Evolutionary conservation across 92 coral and sea anemone genomes (phyloP).

Genomic region (Pocillopora grandis): DNA sequence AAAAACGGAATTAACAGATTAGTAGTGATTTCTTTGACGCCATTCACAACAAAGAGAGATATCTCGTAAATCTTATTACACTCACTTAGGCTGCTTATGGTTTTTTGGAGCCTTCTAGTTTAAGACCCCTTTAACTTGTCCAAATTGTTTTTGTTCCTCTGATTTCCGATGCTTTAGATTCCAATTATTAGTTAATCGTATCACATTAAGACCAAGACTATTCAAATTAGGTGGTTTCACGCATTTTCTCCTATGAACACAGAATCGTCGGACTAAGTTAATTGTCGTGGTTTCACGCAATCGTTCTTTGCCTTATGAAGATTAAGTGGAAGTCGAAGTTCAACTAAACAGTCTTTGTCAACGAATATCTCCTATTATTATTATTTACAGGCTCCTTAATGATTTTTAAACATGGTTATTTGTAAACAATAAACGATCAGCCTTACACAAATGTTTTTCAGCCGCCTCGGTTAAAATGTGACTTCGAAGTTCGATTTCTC

Average conservation of each 20-base stretch:
- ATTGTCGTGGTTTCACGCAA: not conserved
- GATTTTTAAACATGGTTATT: slow-evolving; percentile 67
- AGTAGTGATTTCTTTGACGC: slow-evolving; percentile 21
- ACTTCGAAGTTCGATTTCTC: not conserved
- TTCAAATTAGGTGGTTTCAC: slow-evolving; percentile 7
- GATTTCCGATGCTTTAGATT: slow-evolving; percentile 58
- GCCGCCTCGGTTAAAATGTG: not conserved
- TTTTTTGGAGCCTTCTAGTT: not conserved
- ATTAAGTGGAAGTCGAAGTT: not conserved
- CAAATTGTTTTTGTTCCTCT: slow-evolving; percentile 39
- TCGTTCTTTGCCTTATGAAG: not conserved
- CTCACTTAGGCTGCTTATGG: slow-evolving; percentile 12
- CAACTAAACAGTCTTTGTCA: slow-evolving; percentile 44
- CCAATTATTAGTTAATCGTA: slow-evolving; percentile 63
- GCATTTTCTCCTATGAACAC: slow-evolving; percentile 8
- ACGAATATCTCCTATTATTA: not conserved
- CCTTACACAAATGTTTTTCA: not conserved
- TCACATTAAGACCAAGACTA: slow-evolving; percentile 19
- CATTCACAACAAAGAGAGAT: slow-evolving; percentile 18
- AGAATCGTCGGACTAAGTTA: not conserved
- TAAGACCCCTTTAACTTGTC: slow-evolving; percentile 13
- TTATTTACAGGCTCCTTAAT: slow-evolving; percentile 74
- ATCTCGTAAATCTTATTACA: slow-evolving; percentile 28
- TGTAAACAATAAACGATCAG: slow-evolving; percentile 61
- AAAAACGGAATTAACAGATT: slow-evolving; percentile 66